A percentile compares a stretch with the other conserved stretches of the same genome.
These are phyloP conservation scores for Drosophila leonis DNA, from an alignment of 2,888 invertebrate genomes.

Conservation along the genomic window DNA sequence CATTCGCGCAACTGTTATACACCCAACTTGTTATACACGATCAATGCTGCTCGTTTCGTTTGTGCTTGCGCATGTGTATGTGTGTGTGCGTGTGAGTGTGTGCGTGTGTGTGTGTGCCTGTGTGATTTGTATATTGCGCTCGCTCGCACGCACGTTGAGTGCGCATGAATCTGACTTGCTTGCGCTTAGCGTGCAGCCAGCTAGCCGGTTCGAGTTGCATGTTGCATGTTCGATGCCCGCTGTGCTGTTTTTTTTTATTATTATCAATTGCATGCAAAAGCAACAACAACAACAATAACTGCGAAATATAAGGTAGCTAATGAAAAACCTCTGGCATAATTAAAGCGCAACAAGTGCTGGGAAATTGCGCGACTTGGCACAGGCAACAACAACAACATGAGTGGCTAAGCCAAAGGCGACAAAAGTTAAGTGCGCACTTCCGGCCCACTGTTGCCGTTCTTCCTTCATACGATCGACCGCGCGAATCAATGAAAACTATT, in stretches of 20 bases:
- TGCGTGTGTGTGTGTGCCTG: constrained; percentile 32
- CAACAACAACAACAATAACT: neutral
- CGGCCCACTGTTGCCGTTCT: constrained; percentile 57
- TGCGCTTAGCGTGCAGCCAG: constrained; percentile 19
- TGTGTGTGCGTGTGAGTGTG: constrained; percentile 1
- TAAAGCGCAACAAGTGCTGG: constrained; percentile 58
- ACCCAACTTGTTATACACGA: constrained; percentile 66
- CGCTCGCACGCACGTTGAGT: constrained; percentile 39
- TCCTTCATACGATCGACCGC: constrained; percentile 37
- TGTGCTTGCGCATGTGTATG: constrained; percentile 3
- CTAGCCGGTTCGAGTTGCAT: constrained; percentile 58
- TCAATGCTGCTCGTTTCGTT: constrained; percentile 34
- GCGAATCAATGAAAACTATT: constrained; percentile 53
- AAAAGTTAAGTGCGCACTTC: constrained; percentile 76
- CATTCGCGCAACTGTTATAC: constrained; percentile 71
- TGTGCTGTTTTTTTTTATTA: constrained; percentile 10
- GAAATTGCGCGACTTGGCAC: constrained; percentile 56
- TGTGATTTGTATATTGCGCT: constrained; percentile 69
- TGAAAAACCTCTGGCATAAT: constrained; percentile 48
- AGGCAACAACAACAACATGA: constrained; percentile 5
- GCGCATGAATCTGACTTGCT: constrained; percentile 28
- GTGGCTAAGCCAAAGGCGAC: constrained; percentile 60
- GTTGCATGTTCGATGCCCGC: constrained; percentile 61
- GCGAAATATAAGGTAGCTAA: constrained; percentile 16
- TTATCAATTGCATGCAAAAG: constrained; percentile 58